A percentile compares a stretch with the other conserved stretches of the same genome.
These are phyloP conservation scores for Malacoctenus gilli DNA, from an alignment of 2,797 vertebrate species.

Conservation along the genomic window DNA sequence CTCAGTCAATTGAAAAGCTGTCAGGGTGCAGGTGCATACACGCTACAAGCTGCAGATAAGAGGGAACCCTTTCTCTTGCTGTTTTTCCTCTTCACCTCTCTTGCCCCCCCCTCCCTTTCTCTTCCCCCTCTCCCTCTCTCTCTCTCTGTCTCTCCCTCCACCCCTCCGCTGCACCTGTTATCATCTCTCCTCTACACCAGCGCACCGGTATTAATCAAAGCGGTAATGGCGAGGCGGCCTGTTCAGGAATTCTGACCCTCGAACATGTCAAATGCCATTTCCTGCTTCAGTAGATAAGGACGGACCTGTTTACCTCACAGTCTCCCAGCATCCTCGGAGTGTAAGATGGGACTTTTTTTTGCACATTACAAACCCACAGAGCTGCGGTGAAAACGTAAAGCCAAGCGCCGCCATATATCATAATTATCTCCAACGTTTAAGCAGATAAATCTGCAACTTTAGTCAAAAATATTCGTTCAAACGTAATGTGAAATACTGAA, in stretches of 20 bases:
- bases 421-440: too few relatives aligned
- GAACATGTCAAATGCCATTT: slow-evolving; percentile 66
- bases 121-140: slow-evolving; percentile 35
- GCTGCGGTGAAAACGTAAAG: background rate
- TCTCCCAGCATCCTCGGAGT: slow-evolving; percentile 4
- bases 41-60: slow-evolving; percentile 78
- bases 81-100: slow-evolving; percentile 61
- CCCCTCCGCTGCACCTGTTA: slow-evolving; percentile 47
- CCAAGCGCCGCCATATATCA: too few relatives aligned
- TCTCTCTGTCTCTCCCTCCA: too few relatives aligned
- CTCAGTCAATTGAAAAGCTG: slow-evolving; percentile 82
- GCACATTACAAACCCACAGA: slow-evolving; percentile 5
- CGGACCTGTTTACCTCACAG: slow-evolving; percentile 46
- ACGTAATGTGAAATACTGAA: too few relatives aligned
- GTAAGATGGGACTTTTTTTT: slow-evolving; percentile 1
- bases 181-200: slow-evolving; percentile 39
- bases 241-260: slow-evolving; percentile 63
- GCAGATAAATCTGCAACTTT: too few relatives aligned
- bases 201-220: slow-evolving; percentile 66
- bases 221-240: slow-evolving; percentile 63
- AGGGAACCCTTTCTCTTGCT: slow-evolving; percentile 56
- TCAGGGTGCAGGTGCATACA: slow-evolving; percentile 75
- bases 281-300: slow-evolving; percentile 50
- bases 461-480: too few relatives aligned
- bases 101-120: slow-evolving; percentile 35